A percentile compares a stretch with the other conserved stretches of the same genome.
phyloP scores from a whole-genome alignment of 2,888 invertebrate genomes.

The Periphyllus acericola region DNA sequence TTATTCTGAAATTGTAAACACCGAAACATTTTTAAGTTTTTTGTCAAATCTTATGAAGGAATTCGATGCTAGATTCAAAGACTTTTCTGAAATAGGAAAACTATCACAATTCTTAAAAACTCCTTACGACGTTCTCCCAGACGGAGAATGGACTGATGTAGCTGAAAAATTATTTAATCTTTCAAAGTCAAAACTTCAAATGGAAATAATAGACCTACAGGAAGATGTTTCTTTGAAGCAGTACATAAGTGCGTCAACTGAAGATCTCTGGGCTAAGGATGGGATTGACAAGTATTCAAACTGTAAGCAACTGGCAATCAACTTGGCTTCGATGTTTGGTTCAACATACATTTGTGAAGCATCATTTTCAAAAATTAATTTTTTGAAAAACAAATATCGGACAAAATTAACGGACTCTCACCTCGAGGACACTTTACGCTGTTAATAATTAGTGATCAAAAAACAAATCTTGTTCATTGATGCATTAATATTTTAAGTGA shows the following conservation, averaged over 20 bases:
- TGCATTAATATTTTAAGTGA: too few species aligned
- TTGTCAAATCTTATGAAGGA: too few species aligned
- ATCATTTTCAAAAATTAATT: constrained; percentile 11
- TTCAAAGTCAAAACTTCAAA: constrained; percentile 13
- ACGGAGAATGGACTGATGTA: too few species aligned
- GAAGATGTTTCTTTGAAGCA: constrained; percentile 9
- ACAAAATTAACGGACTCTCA: background rate
- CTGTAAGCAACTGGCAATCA: constrained; percentile 1
- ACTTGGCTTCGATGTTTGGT: constrained; percentile 8
- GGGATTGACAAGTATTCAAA: background rate
- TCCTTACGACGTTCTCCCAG: too few species aligned
- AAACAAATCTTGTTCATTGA: too few species aligned
- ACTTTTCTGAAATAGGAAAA: too few species aligned
- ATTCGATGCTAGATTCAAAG: too few species aligned
- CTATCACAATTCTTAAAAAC: too few species aligned
- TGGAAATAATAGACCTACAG: constrained; percentile 10
- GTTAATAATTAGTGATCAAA: too few species aligned
- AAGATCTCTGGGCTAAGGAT: constrained; percentile 2
- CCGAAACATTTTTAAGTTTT: too few species aligned
- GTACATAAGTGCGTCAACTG: constrained; percentile 6
- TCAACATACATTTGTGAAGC: background rate
- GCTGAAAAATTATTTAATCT: too few species aligned
- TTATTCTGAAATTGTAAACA: too few species aligned
- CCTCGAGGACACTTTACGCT: background rate
- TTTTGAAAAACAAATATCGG: constrained; percentile 27